Percentiles rank a stretch among this genome's conserved stretches.
phyloP scores from a whole-genome alignment of 2,113 vertebrate genomes.

The Phrynosoma platyrhinos region DNA sequence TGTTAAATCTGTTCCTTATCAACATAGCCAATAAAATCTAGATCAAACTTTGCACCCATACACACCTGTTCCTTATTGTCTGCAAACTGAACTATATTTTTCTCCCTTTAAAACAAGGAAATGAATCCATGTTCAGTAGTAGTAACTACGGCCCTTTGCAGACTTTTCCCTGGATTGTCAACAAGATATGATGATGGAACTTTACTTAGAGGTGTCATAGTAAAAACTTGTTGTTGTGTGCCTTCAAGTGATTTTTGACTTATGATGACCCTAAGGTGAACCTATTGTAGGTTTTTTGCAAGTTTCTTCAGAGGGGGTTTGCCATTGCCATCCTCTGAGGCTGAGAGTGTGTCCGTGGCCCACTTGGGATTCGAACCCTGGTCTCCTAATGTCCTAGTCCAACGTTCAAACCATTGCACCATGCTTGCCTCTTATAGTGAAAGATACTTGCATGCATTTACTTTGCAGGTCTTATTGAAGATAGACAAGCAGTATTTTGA shows the following conservation, averaged over 20 bases:
- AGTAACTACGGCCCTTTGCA: background rate
- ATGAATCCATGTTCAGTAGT: background rate
- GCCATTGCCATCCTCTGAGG: too few relatives aligned
- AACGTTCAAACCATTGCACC: too few relatives aligned
- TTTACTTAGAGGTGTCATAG: background rate
- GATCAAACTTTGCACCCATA: constrained; percentile 17
- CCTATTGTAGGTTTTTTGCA: too few relatives aligned
- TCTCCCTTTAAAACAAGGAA: background rate
- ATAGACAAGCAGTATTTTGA: background rate
- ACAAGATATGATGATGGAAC: background rate
- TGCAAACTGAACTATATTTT: background rate
- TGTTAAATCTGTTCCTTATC: background rate
- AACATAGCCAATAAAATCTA: background rate
- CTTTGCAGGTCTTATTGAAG: background rate
- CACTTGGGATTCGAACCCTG: too few relatives aligned
- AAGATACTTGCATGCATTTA: background rate
- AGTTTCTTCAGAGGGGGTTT: too few relatives aligned
- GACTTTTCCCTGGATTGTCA: background rate
- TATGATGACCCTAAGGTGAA: too few relatives aligned
- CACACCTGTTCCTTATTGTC: background rate
- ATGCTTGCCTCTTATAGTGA: background rate
- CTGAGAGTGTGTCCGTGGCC: too few relatives aligned
- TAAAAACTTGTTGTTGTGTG: too few relatives aligned
- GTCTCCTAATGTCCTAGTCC: too few relatives aligned
- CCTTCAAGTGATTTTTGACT: too few relatives aligned